Percentiles rank a stretch among this genome's conserved stretches.
These are phyloP conservation scores for Sycophila sp. DNA, from an alignment of 1,140 invertebrate species.

Conservation along the genomic window DNA sequence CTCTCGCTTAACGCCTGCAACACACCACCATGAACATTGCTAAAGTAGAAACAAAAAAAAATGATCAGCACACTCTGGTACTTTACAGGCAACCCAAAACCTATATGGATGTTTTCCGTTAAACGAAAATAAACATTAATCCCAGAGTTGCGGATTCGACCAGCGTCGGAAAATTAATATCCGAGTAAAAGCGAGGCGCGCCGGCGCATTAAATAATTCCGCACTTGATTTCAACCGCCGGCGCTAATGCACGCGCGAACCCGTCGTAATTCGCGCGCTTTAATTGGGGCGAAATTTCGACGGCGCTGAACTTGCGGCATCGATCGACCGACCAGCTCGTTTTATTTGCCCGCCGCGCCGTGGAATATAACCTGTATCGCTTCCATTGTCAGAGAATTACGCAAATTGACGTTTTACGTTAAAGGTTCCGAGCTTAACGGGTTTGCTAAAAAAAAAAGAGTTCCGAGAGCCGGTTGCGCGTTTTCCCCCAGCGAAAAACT, in stretches of 20 bases:
- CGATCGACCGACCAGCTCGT: neutral
- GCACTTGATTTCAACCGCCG: neutral
- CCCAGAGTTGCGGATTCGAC: too few relatives aligned
- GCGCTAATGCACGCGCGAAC: neutral
- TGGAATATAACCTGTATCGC: slow-evolving; percentile 18
- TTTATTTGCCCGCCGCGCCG: neutral
- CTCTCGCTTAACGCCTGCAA: too few relatives aligned
- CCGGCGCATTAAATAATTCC: neutral
- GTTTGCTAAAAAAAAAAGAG: neutral
- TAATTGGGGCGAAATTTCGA: slow-evolving; percentile 13
- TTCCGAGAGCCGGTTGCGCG: neutral
- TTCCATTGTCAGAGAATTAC: slow-evolving; percentile 17
- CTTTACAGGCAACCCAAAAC: too few relatives aligned
- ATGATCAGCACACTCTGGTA: too few relatives aligned
- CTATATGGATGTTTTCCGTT: too few relatives aligned
- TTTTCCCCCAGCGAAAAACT: neutral
- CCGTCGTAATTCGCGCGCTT: too few relatives aligned
- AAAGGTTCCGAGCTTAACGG: neutral
- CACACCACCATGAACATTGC: too few relatives aligned
- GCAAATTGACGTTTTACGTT: slow-evolving; percentile 28
- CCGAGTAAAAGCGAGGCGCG: too few relatives aligned
- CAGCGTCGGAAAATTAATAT: too few relatives aligned
- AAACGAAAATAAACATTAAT: too few relatives aligned
- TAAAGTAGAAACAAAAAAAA: too few relatives aligned
- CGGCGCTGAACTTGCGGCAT: neutral